Evolutionary conservation across 2,888 invertebrate species (phyloP).

Genomic region (Melanotus villosus): DNA sequence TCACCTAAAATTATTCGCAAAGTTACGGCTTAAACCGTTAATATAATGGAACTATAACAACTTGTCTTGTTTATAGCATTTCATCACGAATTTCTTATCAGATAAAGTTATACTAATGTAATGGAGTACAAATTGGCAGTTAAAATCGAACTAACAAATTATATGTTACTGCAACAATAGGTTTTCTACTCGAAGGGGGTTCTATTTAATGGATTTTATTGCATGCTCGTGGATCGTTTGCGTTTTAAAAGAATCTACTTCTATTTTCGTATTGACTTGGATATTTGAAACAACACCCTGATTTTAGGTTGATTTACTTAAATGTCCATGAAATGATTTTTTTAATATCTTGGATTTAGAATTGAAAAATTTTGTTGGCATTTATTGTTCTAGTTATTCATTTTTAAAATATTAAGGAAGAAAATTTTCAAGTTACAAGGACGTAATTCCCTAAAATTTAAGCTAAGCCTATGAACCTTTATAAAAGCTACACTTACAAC

Average conservation of each 20-base stretch:
- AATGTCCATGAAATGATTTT: too few species aligned
- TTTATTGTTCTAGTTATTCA: too few species aligned
- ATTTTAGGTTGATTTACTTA: neutral
- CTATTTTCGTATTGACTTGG: conserved; percentile 9
- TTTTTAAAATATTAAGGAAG: too few species aligned
- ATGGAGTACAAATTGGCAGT: conserved; percentile 26
- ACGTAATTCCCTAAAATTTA: too few species aligned
- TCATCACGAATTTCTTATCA: conserved; percentile 24
- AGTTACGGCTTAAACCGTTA: neutral
- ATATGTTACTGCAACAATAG: conserved; percentile 15
- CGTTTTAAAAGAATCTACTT: conserved; percentile 11
- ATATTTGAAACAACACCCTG: conserved; percentile 3
- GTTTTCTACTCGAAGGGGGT: conserved; percentile 16
- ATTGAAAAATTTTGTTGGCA: too few species aligned
- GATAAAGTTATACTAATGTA: conserved; percentile 25
- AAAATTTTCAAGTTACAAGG: too few species aligned
- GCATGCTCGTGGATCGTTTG: conserved; percentile 25
- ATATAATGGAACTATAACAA: conserved; percentile 10
- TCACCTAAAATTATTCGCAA: too few species aligned
- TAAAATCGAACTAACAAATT: conserved; percentile 34
- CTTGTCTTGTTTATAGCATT: conserved; percentile 14
- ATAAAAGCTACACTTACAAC: too few species aligned
- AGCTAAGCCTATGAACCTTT: too few species aligned
- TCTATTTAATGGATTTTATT: conserved; percentile 23
- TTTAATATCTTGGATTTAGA: too few species aligned